Evolutionary conservation across 2,113 vertebrate species (phyloP).

Genomic region (Colaptes auratus): DNA sequence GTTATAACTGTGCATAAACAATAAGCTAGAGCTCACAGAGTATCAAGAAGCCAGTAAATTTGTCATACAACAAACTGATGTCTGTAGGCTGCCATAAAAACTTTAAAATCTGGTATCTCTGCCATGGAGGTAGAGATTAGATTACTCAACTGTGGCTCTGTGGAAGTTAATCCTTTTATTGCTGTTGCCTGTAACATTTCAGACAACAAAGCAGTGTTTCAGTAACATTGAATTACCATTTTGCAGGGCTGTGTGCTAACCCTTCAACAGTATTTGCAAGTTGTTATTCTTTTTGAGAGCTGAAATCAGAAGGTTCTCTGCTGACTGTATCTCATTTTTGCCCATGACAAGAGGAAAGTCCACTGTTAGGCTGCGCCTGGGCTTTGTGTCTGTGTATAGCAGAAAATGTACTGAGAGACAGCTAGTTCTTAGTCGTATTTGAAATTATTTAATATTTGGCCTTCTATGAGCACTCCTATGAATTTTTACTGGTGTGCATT

Average conservation of each 20-base stretch:
- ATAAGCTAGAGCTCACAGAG: neutral
- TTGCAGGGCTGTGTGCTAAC: neutral
- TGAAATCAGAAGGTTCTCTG: neutral
- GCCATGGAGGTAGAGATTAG: neutral
- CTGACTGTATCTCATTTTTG: neutral
- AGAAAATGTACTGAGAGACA: neutral
- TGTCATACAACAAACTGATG: neutral
- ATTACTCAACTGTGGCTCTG: neutral
- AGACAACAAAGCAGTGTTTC: neutral
- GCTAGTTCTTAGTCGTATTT: neutral
- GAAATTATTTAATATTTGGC: neutral
- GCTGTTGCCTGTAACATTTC: neutral
- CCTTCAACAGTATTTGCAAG: neutral
- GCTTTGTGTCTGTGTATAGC: neutral
- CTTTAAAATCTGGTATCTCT: neutral
- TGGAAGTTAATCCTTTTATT: constrained; percentile 42
- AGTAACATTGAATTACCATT: neutral
- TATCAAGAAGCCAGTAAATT: neutral
- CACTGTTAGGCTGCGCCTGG: neutral
- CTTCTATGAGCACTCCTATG: neutral
- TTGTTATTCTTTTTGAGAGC: neutral
- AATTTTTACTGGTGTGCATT: neutral
- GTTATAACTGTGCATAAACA: neutral
- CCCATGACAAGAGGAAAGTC: neutral
- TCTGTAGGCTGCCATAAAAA: neutral